phyloP scores from a whole-genome alignment of 92 coral and sea anemone species.

The Desmophyllum pertusum region DNA sequence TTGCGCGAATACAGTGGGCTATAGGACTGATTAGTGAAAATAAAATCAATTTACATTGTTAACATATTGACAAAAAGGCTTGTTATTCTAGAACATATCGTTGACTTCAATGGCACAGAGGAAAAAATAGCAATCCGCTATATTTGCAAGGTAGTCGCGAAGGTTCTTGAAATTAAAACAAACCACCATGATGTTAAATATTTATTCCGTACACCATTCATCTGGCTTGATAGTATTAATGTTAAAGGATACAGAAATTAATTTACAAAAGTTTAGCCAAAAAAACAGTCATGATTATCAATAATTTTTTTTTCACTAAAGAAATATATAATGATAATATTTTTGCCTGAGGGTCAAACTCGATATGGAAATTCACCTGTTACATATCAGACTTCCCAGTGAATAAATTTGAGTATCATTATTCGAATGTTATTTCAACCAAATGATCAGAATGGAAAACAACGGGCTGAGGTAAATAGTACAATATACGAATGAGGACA shows the following conservation, averaged over 20 bases:
- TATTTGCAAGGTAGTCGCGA: background rate
- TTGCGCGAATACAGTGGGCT: background rate
- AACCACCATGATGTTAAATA: background rate
- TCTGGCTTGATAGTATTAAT: background rate
- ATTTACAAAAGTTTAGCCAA: background rate
- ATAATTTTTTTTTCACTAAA: background rate
- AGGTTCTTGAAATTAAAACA: slow-evolving; percentile 5
- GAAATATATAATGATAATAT: background rate
- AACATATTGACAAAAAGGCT: background rate
- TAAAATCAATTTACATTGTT: background rate
- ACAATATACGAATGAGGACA: no score
- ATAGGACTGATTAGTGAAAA: background rate
- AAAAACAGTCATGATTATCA: background rate
- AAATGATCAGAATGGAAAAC: background rate
- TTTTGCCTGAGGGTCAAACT: background rate
- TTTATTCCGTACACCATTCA: slow-evolving; percentile 7
- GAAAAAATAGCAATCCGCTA: background rate
- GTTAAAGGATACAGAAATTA: background rate
- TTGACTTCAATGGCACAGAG: background rate
- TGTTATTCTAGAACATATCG: background rate
- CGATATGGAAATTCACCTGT: slow-evolving; percentile 21
- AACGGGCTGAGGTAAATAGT: background rate
- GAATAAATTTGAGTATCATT: slow-evolving; percentile 21
- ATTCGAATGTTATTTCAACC: background rate
- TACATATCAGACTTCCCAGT: background rate